phyloP scores from a whole-genome alignment of 2,113 vertebrate genomes.

The Channa argus region DNA sequence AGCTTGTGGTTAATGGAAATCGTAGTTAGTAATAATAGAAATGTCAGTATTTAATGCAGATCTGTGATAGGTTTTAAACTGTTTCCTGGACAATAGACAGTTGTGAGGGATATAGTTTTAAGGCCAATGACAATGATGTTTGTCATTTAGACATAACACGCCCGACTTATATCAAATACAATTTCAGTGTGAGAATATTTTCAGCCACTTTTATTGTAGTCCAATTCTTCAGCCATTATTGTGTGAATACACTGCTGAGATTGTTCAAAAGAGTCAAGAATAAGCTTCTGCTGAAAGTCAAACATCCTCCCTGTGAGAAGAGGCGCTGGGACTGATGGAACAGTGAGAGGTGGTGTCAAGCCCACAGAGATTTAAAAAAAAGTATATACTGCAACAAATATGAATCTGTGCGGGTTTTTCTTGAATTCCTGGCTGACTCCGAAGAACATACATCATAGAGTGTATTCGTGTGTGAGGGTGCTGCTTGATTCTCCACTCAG shows the following conservation, averaged over 20 bases:
- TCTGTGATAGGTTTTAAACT: no score
- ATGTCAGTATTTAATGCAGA: no score
- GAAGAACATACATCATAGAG: slow-evolving; percentile 53
- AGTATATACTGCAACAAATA: slow-evolving; percentile 63
- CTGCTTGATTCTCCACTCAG: slow-evolving; percentile 50
- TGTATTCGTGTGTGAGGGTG: slow-evolving; percentile 40
- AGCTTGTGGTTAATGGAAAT: no score
- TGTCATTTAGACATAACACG: not conserved
- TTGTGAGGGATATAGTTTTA: not conserved
- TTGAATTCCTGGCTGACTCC: slow-evolving; percentile 50
- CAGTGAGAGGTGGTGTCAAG: slow-evolving; percentile 67
- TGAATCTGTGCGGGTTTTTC: slow-evolving; percentile 48
- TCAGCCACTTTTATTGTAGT: slow-evolving; percentile 20
- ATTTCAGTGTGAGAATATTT: not conserved
- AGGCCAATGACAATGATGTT: not conserved
- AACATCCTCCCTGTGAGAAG: slow-evolving; percentile 53
- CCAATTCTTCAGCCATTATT: slow-evolving; percentile 41
- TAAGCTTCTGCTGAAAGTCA: slow-evolving; percentile 53
- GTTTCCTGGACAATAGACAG: not conserved
- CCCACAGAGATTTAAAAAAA: slow-evolving; percentile 67
- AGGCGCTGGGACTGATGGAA: slow-evolving; percentile 43
- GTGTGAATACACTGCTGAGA: slow-evolving; percentile 24
- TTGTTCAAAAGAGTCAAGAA: slow-evolving; percentile 61
- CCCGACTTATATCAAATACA: not conserved
- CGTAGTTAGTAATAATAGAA: no score